These are phyloP conservation scores for Drosophila dunni DNA, from an alignment of 1,140 invertebrate genomes.

Conservation along the genomic window DNA sequence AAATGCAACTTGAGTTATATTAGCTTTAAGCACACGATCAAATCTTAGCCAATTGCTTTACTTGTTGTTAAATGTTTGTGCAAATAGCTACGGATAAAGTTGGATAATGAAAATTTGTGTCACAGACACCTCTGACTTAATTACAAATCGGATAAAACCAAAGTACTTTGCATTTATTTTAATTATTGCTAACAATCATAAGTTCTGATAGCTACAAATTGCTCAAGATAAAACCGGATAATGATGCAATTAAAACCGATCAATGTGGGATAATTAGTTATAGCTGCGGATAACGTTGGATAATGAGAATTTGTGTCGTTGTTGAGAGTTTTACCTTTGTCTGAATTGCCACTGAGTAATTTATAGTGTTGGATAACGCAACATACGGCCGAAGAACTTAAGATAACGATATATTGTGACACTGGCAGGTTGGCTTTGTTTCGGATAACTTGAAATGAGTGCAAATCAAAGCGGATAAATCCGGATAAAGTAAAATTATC, in stretches of 20 bases:
- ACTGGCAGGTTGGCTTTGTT: not conserved
- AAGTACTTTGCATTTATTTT: not conserved
- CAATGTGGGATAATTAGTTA: conserved; percentile 3
- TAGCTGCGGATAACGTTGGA: conserved; percentile 1
- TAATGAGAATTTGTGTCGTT: not conserved
- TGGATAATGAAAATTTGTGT: not conserved
- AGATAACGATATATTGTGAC: not conserved
- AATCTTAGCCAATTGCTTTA: conserved; percentile 31
- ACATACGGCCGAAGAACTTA: not conserved
- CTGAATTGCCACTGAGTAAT: not conserved
- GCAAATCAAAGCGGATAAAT: not conserved
- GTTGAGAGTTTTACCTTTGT: not conserved
- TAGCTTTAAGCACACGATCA: conserved; percentile 19
- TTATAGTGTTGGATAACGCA: not conserved
- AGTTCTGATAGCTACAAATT: not conserved
- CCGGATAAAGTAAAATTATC: not conserved
- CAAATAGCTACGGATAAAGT: conserved; percentile 6
- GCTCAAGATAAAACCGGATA: not conserved
- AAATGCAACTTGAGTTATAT: conserved; percentile 39
- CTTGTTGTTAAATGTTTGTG: conserved; percentile 12
- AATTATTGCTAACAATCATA: no score
- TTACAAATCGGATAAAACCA: not conserved
- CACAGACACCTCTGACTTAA: not conserved
- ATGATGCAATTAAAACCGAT: not conserved
- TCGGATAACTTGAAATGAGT: not conserved